Evolutionary conservation across 2,888 invertebrate genomes (phyloP).

Genomic region (Patella caerulea): DNA sequence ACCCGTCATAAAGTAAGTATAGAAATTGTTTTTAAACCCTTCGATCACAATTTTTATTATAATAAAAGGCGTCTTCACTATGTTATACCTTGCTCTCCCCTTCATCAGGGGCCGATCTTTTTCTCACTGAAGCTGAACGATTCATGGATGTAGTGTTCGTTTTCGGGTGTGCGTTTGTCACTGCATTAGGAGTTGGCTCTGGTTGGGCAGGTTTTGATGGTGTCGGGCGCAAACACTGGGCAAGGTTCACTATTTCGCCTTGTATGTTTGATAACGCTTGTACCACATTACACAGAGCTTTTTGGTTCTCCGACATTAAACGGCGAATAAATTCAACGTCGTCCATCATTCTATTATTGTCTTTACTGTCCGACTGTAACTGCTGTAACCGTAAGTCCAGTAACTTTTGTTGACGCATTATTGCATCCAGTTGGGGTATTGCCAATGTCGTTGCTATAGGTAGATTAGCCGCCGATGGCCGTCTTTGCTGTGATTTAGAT

Average conservation of each 20-base stretch:
- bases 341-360: conserved; percentile 68
- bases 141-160: conserved; percentile 20
- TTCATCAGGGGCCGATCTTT: conserved; percentile 35
- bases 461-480: conserved; percentile 56
- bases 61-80: neutral
- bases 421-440: conserved; percentile 70
- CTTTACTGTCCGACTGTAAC: conserved; percentile 68
- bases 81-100: conserved; percentile 42
- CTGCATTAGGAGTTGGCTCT: conserved; percentile 18
- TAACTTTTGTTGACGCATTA: conserved; percentile 69
- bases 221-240: conserved; percentile 58
- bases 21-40: neutral
- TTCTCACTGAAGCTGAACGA: conserved; percentile 23
- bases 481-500: conserved; percentile 44
- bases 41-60: conserved; percentile 2
- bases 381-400: conserved; percentile 70
- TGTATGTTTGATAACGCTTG: conserved; percentile 70
- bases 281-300: conserved; percentile 69
- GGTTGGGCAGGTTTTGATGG: conserved; percentile 36
- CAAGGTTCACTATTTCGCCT: conserved; percentile 65
- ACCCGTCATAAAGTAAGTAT: neutral
- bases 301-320: conserved; percentile 71
- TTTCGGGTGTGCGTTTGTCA: conserved; percentile 16
- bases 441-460: conserved; percentile 68
- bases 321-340: conserved; percentile 70